phyloP scores from a whole-genome alignment of 2,797 vertebrate species.

The Acanthiza pusilla region DNA sequence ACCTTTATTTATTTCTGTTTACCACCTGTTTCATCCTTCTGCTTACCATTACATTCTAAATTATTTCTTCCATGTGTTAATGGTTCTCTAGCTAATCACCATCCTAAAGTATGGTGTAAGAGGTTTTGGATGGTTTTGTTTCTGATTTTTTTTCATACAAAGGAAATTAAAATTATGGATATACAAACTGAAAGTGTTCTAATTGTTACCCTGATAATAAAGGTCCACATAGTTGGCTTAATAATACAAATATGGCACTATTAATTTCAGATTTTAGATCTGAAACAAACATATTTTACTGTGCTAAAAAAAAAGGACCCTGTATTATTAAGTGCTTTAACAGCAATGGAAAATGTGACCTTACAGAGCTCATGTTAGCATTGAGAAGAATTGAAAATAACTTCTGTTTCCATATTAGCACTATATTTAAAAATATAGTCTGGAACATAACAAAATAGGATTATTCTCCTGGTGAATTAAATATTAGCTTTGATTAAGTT shows the following conservation, averaged over 20 bases:
- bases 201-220: neutral
- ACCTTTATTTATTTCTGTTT: neutral
- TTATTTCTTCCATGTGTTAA: neutral
- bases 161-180: neutral
- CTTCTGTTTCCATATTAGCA: slow-evolving; percentile 16
- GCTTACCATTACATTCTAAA: neutral
- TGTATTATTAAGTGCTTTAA: neutral
- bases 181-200: neutral
- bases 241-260: neutral
- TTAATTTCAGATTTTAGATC: neutral
- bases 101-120: neutral
- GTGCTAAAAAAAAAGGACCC: neutral
- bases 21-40: neutral
- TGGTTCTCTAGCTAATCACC: neutral
- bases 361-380: neutral
- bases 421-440: slow-evolving; percentile 56
- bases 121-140: neutral
- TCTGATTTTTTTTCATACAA: neutral
- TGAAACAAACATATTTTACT: neutral
- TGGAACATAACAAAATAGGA: slow-evolving; percentile 36
- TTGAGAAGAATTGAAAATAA: neutral
- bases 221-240: neutral
- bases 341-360: neutral
- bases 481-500: slow-evolving; percentile 39
- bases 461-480: slow-evolving; percentile 60